Conservation (phyloP, 2,797 vertebrate genomes). For the Tarsius wallacei region DNA sequence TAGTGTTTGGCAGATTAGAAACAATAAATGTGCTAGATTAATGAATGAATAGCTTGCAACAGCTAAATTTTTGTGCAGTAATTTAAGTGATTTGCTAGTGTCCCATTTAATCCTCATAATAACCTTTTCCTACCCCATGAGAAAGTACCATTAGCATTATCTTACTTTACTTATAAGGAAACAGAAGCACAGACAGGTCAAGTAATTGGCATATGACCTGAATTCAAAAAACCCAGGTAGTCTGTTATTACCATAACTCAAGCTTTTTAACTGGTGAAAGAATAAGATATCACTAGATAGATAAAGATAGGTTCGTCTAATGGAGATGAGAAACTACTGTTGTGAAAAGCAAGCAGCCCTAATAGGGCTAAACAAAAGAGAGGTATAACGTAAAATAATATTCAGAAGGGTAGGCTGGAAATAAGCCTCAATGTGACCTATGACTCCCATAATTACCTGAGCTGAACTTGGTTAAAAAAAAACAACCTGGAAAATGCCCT, state of each 20-base stretch:
- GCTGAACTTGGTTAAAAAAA: background rate
- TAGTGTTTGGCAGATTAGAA: background rate
- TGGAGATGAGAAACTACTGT: background rate
- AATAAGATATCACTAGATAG: background rate
- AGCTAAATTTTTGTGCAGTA: background rate
- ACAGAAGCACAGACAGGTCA: background rate
- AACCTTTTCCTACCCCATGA: background rate
- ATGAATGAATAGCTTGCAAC: background rate
- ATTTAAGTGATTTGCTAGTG: background rate
- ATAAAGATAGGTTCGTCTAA: background rate
- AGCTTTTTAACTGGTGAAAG: background rate
- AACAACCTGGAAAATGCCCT: background rate
- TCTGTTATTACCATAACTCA: background rate
- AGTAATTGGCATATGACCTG: background rate
- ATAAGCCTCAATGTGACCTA: background rate
- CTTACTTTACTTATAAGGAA: background rate
- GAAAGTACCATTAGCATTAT: background rate
- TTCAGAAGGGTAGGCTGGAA: background rate
- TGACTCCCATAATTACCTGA: conserved; percentile 15
- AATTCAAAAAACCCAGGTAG: background rate
- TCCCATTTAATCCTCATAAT: background rate
- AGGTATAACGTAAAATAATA: background rate
- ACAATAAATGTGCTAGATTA: background rate
- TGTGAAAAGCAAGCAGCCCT: background rate
- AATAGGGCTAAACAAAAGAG: background rate